A percentile compares a stretch with the other conserved stretches of the same genome.
Conservation (phyloP, 2,797 vertebrate genomes). For the Pelodytes ibericus region DNA sequence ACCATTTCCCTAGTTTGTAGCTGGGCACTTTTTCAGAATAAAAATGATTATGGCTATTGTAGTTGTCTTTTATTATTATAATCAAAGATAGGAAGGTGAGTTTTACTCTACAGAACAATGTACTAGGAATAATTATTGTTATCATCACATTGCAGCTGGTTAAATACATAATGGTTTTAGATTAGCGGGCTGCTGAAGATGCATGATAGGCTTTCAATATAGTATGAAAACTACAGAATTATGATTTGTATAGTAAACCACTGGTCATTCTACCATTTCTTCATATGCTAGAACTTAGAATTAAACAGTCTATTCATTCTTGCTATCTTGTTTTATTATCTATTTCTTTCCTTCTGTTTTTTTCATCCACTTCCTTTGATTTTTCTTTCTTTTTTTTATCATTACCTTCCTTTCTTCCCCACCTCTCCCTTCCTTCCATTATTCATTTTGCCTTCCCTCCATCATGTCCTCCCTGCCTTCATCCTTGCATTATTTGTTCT, state of each 20-base stretch:
- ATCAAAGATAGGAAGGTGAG: not conserved
- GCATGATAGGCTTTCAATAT: not conserved
- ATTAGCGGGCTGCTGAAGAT: not conserved
- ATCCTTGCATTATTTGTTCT: no score
- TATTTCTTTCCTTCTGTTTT: no score
- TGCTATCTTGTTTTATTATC: no score
- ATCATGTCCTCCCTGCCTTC: no score
- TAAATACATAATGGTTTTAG: not conserved
- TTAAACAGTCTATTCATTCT: no score
- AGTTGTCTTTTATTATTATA: not conserved
- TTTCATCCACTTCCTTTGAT: no score
- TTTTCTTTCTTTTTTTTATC: no score
- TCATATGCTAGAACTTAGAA: no score
- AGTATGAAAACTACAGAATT: not conserved
- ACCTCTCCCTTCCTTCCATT: no score
- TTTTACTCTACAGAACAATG: not conserved
- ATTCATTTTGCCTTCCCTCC: no score
- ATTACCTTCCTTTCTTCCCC: no score
- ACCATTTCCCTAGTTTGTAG: not conserved
- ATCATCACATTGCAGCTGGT: conserved; percentile 2
- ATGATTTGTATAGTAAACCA: not conserved
- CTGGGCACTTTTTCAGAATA: not conserved
- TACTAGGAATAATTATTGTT: conserved; percentile 1
- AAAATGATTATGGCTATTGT: not conserved
- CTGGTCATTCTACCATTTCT: not conserved